Evolutionary conservation across 2,797 vertebrate species (phyloP), one percentile per base, ranked within the genome.

Genomic region (Esox lucius): DNA sequence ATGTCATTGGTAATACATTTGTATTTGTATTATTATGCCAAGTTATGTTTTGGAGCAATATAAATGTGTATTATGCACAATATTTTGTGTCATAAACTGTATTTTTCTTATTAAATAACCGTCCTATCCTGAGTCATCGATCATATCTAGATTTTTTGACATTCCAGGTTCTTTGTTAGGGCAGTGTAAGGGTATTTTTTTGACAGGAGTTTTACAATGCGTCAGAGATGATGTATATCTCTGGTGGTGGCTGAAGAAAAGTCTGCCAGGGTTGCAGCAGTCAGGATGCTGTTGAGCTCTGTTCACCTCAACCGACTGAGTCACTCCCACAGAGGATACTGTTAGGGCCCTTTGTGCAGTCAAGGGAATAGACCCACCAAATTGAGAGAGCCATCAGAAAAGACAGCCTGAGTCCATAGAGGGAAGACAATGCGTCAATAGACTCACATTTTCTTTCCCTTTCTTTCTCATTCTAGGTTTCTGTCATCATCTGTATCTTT

Each of bases 151-250:
- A 65, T 65, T 65, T 53, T 13, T 64, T 15, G 15, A 64, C 22
- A 24, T 28, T 13, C 61, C 22, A 22, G 35, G 9, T 48, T 42
- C 8, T n/a, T 68, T 39, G 17, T 48, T 39, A 16, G 67, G 67
- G 67, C 33, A 22, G 19, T 4, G 17, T 1, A 39, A 39, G 67
- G 67, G 15, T 12, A 39, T 48, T 13, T 49, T 33, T 49, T 19
- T 5, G 62, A 17, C 74, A 64, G 35, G 53, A 56, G 31, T 62
- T 46, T 51, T 74, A 65, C 67, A 70, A 46, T 33, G 28, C 39
- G 15, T 76, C 42, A 59, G 26, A 71, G 48, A 68, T 76, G 71
- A 80, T 76, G 66, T 68, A 76, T 74, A 31, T 17, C 26, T 26
- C 24, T 64, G 24, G 26, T 65, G 28, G 62, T 65, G 28, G 62